Evolutionary conservation across 2,888 invertebrate species (phyloP), one percentile per base, ranked within the genome.

Genomic region (Lepas anatifera): DNA sequence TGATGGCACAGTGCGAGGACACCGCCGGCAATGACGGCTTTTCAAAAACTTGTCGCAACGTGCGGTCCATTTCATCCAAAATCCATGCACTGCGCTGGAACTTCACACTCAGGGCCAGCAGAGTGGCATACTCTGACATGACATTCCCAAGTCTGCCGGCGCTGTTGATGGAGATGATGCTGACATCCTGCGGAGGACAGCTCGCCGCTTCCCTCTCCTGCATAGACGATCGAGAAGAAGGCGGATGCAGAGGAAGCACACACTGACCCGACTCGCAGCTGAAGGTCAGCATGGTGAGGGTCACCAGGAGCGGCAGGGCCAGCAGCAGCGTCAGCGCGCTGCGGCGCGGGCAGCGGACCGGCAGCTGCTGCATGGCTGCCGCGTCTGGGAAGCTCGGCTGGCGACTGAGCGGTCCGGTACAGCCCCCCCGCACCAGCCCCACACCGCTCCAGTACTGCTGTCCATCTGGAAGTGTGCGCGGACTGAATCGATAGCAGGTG

Each of bases 71-170:
- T 16, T 8, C 3, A 3, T 22, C 22, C 11, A 13, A 41, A 18
- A 63, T 39, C 35, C 35, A 67, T 16, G 58, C 46, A 18, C 63
- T n/a, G 8, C 25, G 63, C 1, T 8, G 58, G 32, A 58, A 32
- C 58, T 58, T 69, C 18, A 64, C 41, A 2, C 58, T 67, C 16
- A 72, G 29, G 22, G 72, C 71, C 37, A 37, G 70, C 29, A 74
- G 66, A 1, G 72, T 70, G 41, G 74, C 74, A 67, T 74, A 74
- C 27, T 69, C 71, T 32, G 72, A 71, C 74, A 74, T 73, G 39
- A 71, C 46, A 48, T 74, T 73, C 35, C 73, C 74, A 3, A 73
- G 67, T n/a, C 72, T 63, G 22, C 72, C 73, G 41, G 68, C 39
- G 2, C 39, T 32, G 50, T 43, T 48, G 41, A 68, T 48, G 22